Evolutionary conservation across 1,140 invertebrate genomes (phyloP), one percentile per base, ranked within the genome.

Genomic region (Euwallacea similis): DNA sequence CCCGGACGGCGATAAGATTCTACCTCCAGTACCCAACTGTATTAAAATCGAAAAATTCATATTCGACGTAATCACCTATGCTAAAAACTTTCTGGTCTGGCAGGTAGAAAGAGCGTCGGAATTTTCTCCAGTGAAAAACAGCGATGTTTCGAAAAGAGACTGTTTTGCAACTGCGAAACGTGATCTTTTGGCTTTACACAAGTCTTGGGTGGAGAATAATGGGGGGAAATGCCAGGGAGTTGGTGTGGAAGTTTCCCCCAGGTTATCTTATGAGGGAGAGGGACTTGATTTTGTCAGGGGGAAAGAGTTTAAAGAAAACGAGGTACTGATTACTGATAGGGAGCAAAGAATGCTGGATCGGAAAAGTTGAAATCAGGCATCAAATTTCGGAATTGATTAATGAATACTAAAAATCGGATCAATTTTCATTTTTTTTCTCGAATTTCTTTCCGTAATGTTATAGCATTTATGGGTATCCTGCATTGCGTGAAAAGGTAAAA

Each of bases 41-140:
- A 96, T 99, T 70, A 99, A 99, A 85, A 92, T 99, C 81, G 98
- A 99, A 78, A 99, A 99, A 83, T 99, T 99, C 82, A 92, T 99
- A 2, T 99, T 99, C 81, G 98, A 99, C 84, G 96, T 98, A 0
- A 98, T 99, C 81, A 90, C 91, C 77, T 97, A 95, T 82, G 87
- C 95, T 0, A 87, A 92, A 82, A 92, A 91, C 74, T 96, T 99
- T 79, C 93, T 92, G 21, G 93, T 94, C 2, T 96, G 97, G 90
- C 94, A 98, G 86, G 96, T 97, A 0, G 85, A 90, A 0, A 85
- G 97, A 58, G 90, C 96, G 74, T 91, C 93, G 66, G 98, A 99
- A 80, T 99, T 99, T 81, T 96, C 96, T 77, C 96, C 98, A 0
- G 80, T 99, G 69, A 99, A 99, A 81, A 99, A 99, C 85, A 86